phyloP scores from a whole-genome alignment of 2,113 vertebrate species.

The Oryzias celebensis region DNA sequence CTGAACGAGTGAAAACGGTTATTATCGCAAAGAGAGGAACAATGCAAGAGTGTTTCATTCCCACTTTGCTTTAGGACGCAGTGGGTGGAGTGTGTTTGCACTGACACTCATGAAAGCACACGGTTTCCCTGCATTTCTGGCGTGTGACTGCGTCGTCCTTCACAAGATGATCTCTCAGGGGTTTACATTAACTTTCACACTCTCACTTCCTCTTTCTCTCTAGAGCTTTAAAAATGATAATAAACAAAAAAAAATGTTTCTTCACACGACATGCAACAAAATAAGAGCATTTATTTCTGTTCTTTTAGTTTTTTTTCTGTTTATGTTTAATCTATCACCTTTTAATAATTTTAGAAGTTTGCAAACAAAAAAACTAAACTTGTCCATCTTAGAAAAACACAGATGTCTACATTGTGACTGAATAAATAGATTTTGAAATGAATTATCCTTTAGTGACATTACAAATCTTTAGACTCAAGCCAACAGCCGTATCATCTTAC shows the following conservation, averaged over 20 bases:
- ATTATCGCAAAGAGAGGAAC: conserved; percentile 66
- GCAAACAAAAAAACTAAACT: too few relatives aligned
- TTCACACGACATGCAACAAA: too few relatives aligned
- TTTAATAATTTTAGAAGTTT: too few relatives aligned
- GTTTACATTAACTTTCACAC: conserved; percentile 58
- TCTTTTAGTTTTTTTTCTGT: too few relatives aligned
- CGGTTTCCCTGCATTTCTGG: conserved; percentile 11
- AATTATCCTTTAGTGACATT: background rate
- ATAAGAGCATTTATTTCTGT: too few relatives aligned
- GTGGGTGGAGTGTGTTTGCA: conserved; percentile 4
- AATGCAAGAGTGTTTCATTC: conserved; percentile 58
- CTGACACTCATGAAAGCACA: conserved; percentile 7
- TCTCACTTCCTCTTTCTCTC: conserved; percentile 45
- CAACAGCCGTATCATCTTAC: conserved; percentile 8
- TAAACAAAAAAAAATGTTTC: background rate
- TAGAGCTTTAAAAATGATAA: conserved; percentile 14
- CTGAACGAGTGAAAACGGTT: conserved; percentile 64
- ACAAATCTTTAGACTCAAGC: conserved; percentile 11
- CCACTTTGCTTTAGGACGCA: conserved; percentile 43
- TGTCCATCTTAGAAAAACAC: too few relatives aligned
- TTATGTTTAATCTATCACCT: too few relatives aligned
- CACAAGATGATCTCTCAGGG: conserved; percentile 23
- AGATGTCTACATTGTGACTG: too few relatives aligned
- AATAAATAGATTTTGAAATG: too few relatives aligned
- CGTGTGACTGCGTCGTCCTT: conserved; percentile 51